Evolutionary conservation across 2,113 vertebrate species (phyloP), one percentile per base, ranked within the genome.

Genomic region (Alexandromys fortis): DNA sequence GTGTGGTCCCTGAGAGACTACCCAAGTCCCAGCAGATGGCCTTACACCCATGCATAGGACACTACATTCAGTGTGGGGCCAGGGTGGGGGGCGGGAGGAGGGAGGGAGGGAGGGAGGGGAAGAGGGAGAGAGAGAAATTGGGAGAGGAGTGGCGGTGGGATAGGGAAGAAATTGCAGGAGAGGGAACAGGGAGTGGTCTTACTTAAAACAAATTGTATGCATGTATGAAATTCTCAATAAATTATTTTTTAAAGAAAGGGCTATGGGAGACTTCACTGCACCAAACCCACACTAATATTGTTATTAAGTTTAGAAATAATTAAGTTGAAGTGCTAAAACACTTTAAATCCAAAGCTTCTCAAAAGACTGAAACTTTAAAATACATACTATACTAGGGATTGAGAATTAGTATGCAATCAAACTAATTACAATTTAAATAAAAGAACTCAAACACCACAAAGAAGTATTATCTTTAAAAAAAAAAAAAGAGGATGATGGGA

Each of bases 361-460:
- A 33, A 92, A 92, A 9, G 94, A 92, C 33, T 95, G 68, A 87
- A 0, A 68, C 90, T 96, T 88, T 93, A 93, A 93, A 94, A 98
- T 96, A 96, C 5, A 90, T 0, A 67, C 52, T 4, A 77, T 58
- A 61, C 42, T 72, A 91, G 76, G 94, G 89, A 67, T 5, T 52
- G 38, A 86, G n/a, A 90, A 63, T 47, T 55, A 49, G 2, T 77
- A 89, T 93, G 90, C 55, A 55, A 67, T 67, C 45, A 89, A 86
- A 78, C 2, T 82, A 90, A 89, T 85, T 47, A 81, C 3, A 67
- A 49, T 16, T 65, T 85, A 65, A 82, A 14, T 92, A 47, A 89
- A 1, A 89, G 21, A 89, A 47, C 30, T 88, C 30, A 85, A 86
- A 92, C 92, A 82, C 10, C 17, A 76, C 28, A 72, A n/a, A n/a